phyloP scores from a whole-genome alignment of 2,113 vertebrate species.

The Callipepla californica region DNA sequence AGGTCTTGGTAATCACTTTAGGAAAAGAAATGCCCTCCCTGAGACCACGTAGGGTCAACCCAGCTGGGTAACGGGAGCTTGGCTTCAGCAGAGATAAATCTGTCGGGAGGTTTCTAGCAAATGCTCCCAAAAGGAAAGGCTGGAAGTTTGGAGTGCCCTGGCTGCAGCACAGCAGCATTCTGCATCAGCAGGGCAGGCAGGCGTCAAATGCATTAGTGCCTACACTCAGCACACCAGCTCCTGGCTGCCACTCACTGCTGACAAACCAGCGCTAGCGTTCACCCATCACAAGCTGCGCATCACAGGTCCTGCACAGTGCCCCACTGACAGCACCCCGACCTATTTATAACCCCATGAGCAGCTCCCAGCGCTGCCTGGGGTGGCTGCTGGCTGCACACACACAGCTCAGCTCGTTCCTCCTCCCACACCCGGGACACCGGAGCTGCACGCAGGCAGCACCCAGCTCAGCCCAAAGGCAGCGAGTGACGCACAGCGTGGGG shows the following conservation, averaged over 20 bases:
- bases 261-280: too few species aligned
- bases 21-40: fast-evolving
- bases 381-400: fast-evolving
- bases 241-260: not conserved
- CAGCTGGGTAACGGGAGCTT: fast-evolving
- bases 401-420: fast-evolving
- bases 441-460: fast-evolving
- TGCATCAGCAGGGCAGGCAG: too few species aligned
- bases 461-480: not conserved
- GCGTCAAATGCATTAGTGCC: not conserved
- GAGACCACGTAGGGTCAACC: fast-evolving
- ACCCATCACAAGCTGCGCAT: not conserved
- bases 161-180: fast-evolving
- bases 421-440: not conserved
- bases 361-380: not conserved
- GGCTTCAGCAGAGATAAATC: not conserved
- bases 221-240: not conserved
- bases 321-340: not conserved
- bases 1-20: not conserved
- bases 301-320: not conserved
- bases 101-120: fast-evolving
- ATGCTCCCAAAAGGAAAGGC: fast-evolving
- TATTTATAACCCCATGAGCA: slow-evolving; percentile 33
- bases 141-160: too few species aligned
- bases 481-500: not conserved